phyloP scores from a whole-genome alignment of 2,797 vertebrate genomes.

The Enteromius viviparus region DNA sequence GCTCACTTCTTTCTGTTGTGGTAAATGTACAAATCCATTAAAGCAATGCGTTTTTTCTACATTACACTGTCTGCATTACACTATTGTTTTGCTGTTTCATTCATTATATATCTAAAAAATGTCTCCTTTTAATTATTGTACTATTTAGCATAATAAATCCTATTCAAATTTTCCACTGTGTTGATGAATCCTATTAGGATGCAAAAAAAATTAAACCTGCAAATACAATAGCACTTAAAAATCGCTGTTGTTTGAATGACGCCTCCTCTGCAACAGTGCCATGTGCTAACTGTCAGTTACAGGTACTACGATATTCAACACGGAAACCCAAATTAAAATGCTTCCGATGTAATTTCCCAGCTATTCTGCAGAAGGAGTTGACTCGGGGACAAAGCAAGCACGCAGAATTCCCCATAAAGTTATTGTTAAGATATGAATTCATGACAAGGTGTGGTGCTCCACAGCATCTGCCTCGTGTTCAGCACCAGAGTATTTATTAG shows the following conservation, averaged over 20 bases:
- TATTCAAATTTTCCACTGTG: neutral
- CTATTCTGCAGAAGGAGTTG: constrained; percentile 40
- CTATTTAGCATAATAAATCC: constrained; percentile 33
- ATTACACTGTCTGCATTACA: neutral
- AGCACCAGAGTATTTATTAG: constrained; percentile 34
- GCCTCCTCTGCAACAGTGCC: constrained; percentile 13
- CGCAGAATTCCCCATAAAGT: constrained; percentile 13
- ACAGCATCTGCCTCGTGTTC: constrained; percentile 36
- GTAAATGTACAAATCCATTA: constrained; percentile 3
- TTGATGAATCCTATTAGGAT: neutral
- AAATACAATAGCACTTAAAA: neutral
- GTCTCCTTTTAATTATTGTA: neutral
- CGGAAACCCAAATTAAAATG: constrained; percentile 1
- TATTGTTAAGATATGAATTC: neutral
- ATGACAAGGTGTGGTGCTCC: constrained; percentile 28
- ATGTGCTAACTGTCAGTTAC: constrained; percentile 13
- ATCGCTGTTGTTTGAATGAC: neutral
- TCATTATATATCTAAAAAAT: neutral
- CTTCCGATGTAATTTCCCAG: neutral
- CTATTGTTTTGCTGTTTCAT: neutral
- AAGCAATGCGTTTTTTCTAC: neutral
- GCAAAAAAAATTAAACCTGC: neutral
- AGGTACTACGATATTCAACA: constrained; percentile 8
- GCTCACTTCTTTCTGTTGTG: constrained; percentile 2
- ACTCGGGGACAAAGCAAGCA: constrained; percentile 40